Base-by-base conservation (phyloP, 2,797 vertebrate genomes). In the Percopsis omiscomaycus region DNA sequence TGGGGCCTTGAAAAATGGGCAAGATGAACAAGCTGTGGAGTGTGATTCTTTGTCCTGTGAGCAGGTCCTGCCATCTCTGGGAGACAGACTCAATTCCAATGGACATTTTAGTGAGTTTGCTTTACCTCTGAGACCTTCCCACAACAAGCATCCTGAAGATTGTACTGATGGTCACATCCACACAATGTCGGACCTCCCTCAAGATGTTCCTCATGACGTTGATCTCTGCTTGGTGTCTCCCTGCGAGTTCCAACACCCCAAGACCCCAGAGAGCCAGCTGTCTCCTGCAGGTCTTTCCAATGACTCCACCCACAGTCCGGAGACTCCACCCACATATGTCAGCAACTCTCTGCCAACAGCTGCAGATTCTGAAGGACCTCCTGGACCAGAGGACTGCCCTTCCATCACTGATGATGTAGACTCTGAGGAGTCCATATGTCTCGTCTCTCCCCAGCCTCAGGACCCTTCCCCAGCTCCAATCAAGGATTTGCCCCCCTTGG, bases 191-290 rank as follows among this genome's bases (percentile, higher is more conserved):
- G 86, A 85, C 1, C 28, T 88, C 16, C 84, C 85, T 13, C 90
- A 88, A 0, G 89, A 90, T 10, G 51, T 88, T 13, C 88, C 84
- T 0, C 95, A 97, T 0, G 94, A 97, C 0, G 96, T 98, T 0
- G 96, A 98, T 64, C 89, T 98, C 16, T 98, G 96, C 74, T 82
- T 98, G 64, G 96, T 98, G 52, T 96, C 96, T 0, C 96, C 96
- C 0, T 98, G 96, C 4, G 96, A 98, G 87, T 98, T 98, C 15
- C 92, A 95, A 68, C 96, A 98, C 64, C 92, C 93, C 49, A 95
- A 92, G 75, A 85, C 88, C 0, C 68, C 82, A 2, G 90, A 89
- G 52, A 90, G 66, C 68, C 83, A 79, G 11, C 81, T 82, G 42
- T n/a, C 62, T 70, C 92, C 91, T 47, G 13, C 4, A 5, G 44